Evolutionary conservation across 2,113 vertebrate genomes (phyloP), one percentile per base, ranked within the genome.

Genomic region (Phocoena sinus): DNA sequence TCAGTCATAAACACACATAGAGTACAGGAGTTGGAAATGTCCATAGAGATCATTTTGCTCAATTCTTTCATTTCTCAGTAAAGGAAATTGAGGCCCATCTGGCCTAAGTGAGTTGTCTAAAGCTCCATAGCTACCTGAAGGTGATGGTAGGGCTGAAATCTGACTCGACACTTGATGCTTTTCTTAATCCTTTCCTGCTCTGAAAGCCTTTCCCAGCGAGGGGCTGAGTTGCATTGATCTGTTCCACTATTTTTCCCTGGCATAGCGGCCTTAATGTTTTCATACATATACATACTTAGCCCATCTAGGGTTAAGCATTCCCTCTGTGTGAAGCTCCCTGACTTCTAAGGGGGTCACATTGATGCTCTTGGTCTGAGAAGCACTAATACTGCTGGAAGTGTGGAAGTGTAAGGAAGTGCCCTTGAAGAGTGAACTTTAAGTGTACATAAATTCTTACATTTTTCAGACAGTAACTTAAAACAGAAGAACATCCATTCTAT

Each of bases 11-110:
- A 81, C 41, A 33, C 14, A 74, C n/a, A 63, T 18, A 86, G 33
- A 96, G 36, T 60, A 47, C 68, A 91, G 41, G 5, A 94, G 38
- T 53, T 88, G 12, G 56, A 38, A 47, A 63, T 58, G 17, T 33
- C 41, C 14, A 36, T 7, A 77, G 71, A 95, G 23, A 81, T 92
- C 38, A 41, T 77, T 50, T 89, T 89, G 25, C n/a, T 85, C 25
- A 86, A 23, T 84, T 71, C 4, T 87, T 95, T 74, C 44, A 84
- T 90, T 90, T 94, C 84, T 14, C n/a, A 88, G 86, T 90, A 96
- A 82, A 92, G 53, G n/a, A 60, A 80, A 92, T 83, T 47, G 17
- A 81, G 76, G 20, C 41, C 41, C 15, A 36, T 70, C 14, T 71
- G 38, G 23, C 33, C 23, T 88, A 20, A 23, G 60, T 76, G 71